Evolutionary conservation across 2,797 vertebrate species (phyloP), one percentile per base, ranked within the genome.

Genomic region (Glossophaga mutica): DNA sequence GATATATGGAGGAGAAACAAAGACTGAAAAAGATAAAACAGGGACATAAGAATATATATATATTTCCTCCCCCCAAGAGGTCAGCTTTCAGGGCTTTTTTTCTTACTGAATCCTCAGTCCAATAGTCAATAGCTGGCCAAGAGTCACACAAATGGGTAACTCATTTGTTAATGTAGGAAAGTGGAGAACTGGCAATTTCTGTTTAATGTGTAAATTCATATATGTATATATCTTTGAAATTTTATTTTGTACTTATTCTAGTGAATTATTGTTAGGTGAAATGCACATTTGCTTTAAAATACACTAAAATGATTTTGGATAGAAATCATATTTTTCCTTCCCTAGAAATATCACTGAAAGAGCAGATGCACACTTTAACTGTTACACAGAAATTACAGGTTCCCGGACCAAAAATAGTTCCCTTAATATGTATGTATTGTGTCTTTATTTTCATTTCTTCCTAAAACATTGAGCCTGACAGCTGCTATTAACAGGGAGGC

Each of bases 311-410:
- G 39, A 44, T 95, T 94, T 95, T 15, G 78, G 52, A 73, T 44
- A 42, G 14, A 77, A 89, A 65, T 15, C 0, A 77, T 68, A 10
- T 70, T 96, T 96, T 94, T 93, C 18, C 32, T 26, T 93, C 65
- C 67, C 6, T 95, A 55, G 14, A 96, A 93, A 91, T 86, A n/a
- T 65, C 62, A 65, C 29, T 65, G 96, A 95, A 42, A 73, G 81
- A 93, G 87, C 26, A 93, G 46, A 71, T 77, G 21, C 6, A 95
- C 4, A 85, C 32, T 95, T 84, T 68, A 96, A 57, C n/a, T 86
- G 44, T 96, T 93, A 44, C 71, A 94, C 11, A 37, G 59, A 98
- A 98, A 97, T 97, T 97, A 97, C 32, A 94, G 68, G 70, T 79
- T 95, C 2, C 22, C 0, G 96, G 95, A 91, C 55, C 62, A 92